Base-by-base conservation (phyloP, 2,113 vertebrate species). In the Nyctereutes procyonoides region DNA sequence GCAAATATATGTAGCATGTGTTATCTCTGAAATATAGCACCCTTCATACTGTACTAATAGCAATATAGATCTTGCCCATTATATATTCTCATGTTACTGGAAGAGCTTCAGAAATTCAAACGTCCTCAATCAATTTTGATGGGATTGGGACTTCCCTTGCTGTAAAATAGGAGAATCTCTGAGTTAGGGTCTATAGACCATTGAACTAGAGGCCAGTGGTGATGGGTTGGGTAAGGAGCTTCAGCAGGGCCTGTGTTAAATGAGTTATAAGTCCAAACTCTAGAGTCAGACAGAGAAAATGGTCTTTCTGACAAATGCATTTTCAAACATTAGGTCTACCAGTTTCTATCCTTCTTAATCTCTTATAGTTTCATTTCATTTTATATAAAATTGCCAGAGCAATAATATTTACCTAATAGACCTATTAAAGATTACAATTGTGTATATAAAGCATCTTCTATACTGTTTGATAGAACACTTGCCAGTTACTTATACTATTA, bases 61-160 rank as follows among this genome's bases (percentile, higher is more conserved):
- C 56, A 35, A 51, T 55, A 56, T 63, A 89, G 15, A 58, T 28
- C 8, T 77, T 91, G 77, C 12, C 6, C 10, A 93, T 5, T 11
- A 43, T 35, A 1, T 43, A 43, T 43, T 3, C 17, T 17, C 20
- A 51, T n/a, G 10, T 55, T 91, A 28, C 32, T 95, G 16, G 32
- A 82, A 80, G 19, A 76, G 19, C 56, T 82, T 91, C 22, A 77
- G 86, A 93, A 96, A 81, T 74, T 76, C 35, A 90, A 32, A 69
- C 63, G 10, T 48, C 12, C 3, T 79, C 12, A 4, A 16, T 30
- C 4, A 30, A 55, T 62, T 89, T 85, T 79, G 28, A 53, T 85
- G 11, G 19, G 30, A 38, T 16, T 24, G 4, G 38, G 12, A n/a
- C 17, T 80, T 93, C 11, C 4, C 15, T 10, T 38, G 5, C 17